phyloP scores from a whole-genome alignment of 2,113 vertebrate genomes.

The Chaenogobius annularis region DNA sequence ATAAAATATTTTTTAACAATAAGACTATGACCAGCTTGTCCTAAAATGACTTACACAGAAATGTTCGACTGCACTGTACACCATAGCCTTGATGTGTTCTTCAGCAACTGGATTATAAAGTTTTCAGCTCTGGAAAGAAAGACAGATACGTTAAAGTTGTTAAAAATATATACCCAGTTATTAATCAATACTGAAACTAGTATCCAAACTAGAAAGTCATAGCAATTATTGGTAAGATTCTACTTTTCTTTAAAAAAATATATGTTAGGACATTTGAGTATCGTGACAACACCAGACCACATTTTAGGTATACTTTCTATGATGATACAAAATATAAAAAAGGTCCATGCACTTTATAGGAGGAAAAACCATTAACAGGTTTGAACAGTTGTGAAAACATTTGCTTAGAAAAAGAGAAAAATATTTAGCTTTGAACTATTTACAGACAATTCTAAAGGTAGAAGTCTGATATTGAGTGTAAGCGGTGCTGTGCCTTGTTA shows the following conservation, averaged over 20 bases:
- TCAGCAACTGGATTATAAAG: not conserved
- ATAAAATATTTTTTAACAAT: not conserved
- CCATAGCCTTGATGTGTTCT: not conserved
- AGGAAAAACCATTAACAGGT: not conserved
- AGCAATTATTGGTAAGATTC: no score
- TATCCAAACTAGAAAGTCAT: no score
- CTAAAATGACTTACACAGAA: not conserved
- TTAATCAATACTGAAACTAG: no score
- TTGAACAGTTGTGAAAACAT: conserved; percentile 12
- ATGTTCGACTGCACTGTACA: not conserved
- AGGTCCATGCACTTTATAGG: not conserved
- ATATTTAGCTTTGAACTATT: conserved; percentile 6
- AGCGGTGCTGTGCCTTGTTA: conserved; percentile 10
- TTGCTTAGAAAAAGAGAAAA: not conserved
- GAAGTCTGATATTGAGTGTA: conserved; percentile 1
- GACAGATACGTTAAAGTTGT: no score
- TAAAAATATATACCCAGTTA: no score
- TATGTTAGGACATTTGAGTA: no score
- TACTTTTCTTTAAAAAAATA: no score
- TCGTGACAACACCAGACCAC: no score
- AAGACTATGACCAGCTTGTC: not conserved
- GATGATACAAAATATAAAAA: no score
- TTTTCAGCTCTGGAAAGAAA: not conserved
- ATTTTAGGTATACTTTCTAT: no score
- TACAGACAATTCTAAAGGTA: not conserved